A percentile compares a stretch with the other conserved stretches of the same genome.
Evolutionary conservation across 2,113 vertebrate genomes (phyloP).

Genomic region (Galemys pyrenaicus): DNA sequence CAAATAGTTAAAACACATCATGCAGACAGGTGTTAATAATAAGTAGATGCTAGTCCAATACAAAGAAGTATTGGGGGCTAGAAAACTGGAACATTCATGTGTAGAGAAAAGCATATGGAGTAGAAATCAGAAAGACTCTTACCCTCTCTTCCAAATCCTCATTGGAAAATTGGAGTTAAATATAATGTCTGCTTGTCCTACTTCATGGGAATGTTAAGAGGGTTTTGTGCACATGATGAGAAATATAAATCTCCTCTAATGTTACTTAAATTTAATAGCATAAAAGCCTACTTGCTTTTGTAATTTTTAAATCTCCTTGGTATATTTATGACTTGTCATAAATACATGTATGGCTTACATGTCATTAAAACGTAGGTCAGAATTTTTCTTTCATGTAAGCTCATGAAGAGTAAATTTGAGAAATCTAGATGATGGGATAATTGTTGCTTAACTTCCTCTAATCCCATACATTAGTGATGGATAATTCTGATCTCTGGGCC

Average conservation of each 20-base stretch:
- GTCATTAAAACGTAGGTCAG: neutral
- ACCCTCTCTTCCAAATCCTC: neutral
- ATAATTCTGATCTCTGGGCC: neutral
- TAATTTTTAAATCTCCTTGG: neutral
- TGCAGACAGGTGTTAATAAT: neutral
- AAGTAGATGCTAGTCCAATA: neutral
- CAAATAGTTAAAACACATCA: neutral
- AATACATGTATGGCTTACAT: no score
- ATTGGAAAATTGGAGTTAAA: neutral
- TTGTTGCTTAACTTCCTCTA: neutral
- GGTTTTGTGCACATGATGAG: neutral
- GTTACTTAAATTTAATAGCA: constrained; percentile 25
- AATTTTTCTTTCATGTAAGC: neutral
- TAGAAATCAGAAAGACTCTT: neutral
- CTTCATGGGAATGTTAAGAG: neutral
- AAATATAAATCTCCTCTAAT: constrained; percentile 17
- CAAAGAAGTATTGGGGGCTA: neutral
- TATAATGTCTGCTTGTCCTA: neutral
- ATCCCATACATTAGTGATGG: neutral
- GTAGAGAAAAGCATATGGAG: neutral
- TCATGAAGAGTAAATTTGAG: constrained; percentile 1
- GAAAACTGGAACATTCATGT: neutral
- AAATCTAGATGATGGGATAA: neutral
- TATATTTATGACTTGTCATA: neutral
- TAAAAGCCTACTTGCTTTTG: neutral